These are phyloP conservation scores for Nothocercus nigrocapillus DNA, from an alignment of 2,113 vertebrate genomes.

Conservation along the genomic window DNA sequence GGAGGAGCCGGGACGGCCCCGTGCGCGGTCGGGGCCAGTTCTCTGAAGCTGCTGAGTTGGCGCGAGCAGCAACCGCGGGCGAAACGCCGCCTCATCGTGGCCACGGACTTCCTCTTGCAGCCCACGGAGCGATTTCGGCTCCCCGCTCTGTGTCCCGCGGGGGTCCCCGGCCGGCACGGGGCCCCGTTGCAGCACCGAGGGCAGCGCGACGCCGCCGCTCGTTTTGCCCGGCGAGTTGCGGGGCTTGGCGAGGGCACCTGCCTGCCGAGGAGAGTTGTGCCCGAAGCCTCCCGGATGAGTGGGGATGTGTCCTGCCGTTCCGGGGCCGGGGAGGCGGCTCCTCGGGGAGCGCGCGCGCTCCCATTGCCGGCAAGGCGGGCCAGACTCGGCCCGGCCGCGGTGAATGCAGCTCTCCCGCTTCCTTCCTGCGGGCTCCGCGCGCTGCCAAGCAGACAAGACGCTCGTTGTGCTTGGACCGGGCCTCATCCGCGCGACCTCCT, in stretches of 20 bases:
- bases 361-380: accelerated
- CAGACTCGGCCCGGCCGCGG: not conserved
- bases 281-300: not conserved
- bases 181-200: accelerated
- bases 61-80: accelerated
- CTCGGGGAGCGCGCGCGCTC: not conserved
- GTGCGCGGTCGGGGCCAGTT: not conserved
- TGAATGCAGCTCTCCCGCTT: not conserved
- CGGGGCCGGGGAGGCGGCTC: not conserved
- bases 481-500: not conserved
- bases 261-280: not conserved
- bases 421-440: not conserved
- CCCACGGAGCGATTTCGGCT: not conserved
- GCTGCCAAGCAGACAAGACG: not conserved
- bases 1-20: not conserved
- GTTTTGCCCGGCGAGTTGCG: accelerated
- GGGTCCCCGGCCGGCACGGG: not conserved
- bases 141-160: not conserved
- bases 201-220: not conserved
- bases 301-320: accelerated
- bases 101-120: constrained; percentile 34
- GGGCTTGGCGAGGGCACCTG: not conserved
- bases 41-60: not conserved
- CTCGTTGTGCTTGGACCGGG: not conserved
- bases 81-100: not conserved